phyloP scores from a whole-genome alignment of 2,888 invertebrate genomes.

The Drosophila glabriapex region DNA sequence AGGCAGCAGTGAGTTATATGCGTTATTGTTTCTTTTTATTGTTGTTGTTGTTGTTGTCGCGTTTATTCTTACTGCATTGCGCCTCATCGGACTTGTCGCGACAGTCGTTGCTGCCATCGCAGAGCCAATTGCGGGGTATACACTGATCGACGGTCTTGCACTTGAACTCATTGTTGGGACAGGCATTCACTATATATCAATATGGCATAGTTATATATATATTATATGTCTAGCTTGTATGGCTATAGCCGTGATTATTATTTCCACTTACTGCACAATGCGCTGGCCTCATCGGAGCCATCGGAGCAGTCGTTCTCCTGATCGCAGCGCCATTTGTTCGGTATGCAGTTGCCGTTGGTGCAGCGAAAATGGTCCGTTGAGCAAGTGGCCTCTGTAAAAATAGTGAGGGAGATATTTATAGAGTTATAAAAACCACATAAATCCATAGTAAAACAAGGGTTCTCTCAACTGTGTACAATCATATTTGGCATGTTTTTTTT shows the following conservation, averaged over 20 bases:
- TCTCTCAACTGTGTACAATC: slow-evolving; percentile 6
- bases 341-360: slow-evolving; percentile 90
- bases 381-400: slow-evolving; percentile 90
- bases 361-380: slow-evolving; percentile 91
- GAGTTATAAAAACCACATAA: slow-evolving; percentile 5
- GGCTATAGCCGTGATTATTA: background rate
- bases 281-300: slow-evolving; percentile 92
- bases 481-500: slow-evolving; percentile 9
- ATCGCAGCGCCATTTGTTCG: slow-evolving; percentile 93
- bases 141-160: slow-evolving; percentile 89
- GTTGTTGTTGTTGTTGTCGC: slow-evolving; percentile 17
- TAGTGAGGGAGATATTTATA: background rate
- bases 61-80: slow-evolving; percentile 87
- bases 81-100: slow-evolving; percentile 89
- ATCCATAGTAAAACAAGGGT: slow-evolving; percentile 42
- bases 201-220: slow-evolving; percentile 11
- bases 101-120: slow-evolving; percentile 90
- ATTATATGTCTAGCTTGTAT: background rate
- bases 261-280: slow-evolving; percentile 91
- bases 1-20: slow-evolving; percentile 20
- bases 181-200: slow-evolving; percentile 76
- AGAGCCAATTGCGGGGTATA: slow-evolving; percentile 90
- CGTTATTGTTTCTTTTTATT: background rate
- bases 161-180: slow-evolving; percentile 88
- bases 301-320: slow-evolving; percentile 91